Base-by-base conservation (phyloP, 2,113 vertebrate genomes). In the Nansenia antarctica region DNA sequence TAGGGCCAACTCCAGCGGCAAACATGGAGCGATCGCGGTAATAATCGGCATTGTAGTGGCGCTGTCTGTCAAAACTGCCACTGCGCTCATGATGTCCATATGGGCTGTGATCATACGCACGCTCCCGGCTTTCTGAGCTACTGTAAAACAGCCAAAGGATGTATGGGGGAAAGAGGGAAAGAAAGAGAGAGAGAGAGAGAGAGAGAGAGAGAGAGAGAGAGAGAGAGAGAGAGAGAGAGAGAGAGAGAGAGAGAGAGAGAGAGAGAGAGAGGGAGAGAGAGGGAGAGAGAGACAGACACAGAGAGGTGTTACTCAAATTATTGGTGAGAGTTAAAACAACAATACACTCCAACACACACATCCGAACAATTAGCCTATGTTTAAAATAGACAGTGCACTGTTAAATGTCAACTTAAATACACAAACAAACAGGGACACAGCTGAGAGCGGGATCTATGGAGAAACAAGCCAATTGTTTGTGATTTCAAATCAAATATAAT, bases 31-130 rank as follows among this genome's bases (percentile, higher is more conserved):
- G 77, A 34, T 80, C 55, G 29, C 55, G 94, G 87, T 98, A 99
- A 92, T 98, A 99, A 92, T 99, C 98, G 79, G 96, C 93, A 82
- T 98, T 97, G 67, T 99, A 99, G 92, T 99, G 98, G 79, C 97
- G 93, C 32, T 96, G 96, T 62, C 97, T 95, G 88, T 99, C 98
- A 86, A 99, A 99, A 83, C 93, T 86, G 88, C 94, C 94, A 80
- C 95, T 93, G 84, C 98, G 95, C 89, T 99, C 98, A 74, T 99
- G 98, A 93, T 98, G 98, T 96, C 96, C 98, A 88, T 98, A 99
- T 93, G 96, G 94, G 94, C 94, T 94, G 92, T 98, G 98, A 92
- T 99, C 98, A 83, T 98, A 99, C 81, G 94, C 90, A 91, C 98
- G 97, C 87, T 99, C 98, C 91, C 97, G 95, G 90, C 94, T 96